Conservation (phyloP, 2,888 invertebrate genomes). For the Tupiocoris notatus region DNA sequence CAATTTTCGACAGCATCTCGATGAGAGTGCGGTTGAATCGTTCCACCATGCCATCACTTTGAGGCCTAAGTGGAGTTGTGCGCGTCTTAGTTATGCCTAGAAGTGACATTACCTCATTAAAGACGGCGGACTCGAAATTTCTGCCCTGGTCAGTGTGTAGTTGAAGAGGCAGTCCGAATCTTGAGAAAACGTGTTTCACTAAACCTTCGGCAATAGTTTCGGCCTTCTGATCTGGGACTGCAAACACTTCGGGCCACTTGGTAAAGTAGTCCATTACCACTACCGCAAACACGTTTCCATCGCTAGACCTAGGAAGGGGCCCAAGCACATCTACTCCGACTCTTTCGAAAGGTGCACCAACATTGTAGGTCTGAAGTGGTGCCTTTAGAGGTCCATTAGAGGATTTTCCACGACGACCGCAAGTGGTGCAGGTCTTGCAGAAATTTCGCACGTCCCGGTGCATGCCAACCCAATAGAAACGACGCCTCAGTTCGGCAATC, state of each 20-base stretch:
- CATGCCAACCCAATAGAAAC: slow-evolving; percentile 2
- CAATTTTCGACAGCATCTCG: slow-evolving; percentile 45
- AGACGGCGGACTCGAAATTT: slow-evolving; percentile 51
- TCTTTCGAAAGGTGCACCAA: too few species aligned
- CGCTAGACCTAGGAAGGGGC: slow-evolving; percentile 44
- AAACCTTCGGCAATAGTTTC: slow-evolving; percentile 50
- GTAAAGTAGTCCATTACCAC: slow-evolving; percentile 50
- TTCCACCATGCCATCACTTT: slow-evolving; percentile 49
- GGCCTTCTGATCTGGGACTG: slow-evolving; percentile 52
- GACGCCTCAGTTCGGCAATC: neutral
- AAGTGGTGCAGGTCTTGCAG: neutral
- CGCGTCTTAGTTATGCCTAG: slow-evolving; percentile 37
- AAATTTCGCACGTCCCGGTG: neutral
- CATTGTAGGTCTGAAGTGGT: neutral
- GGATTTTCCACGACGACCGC: slow-evolving; percentile 7
- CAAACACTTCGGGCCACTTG: slow-evolving; percentile 50
- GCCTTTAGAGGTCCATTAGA: neutral
- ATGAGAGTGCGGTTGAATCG: slow-evolving; percentile 46
- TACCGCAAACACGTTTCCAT: slow-evolving; percentile 49
- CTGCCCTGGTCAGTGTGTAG: slow-evolving; percentile 51
- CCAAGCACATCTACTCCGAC: too few species aligned
- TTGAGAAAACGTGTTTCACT: slow-evolving; percentile 46
- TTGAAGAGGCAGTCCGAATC: slow-evolving; percentile 47
- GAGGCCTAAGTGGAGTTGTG: too few species aligned
- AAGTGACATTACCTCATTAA: slow-evolving; percentile 47